phyloP scores from a whole-genome alignment of 30 jellyfish, hydroid and myxozoan genomes.

The Rhopilema esculentum region DNA sequence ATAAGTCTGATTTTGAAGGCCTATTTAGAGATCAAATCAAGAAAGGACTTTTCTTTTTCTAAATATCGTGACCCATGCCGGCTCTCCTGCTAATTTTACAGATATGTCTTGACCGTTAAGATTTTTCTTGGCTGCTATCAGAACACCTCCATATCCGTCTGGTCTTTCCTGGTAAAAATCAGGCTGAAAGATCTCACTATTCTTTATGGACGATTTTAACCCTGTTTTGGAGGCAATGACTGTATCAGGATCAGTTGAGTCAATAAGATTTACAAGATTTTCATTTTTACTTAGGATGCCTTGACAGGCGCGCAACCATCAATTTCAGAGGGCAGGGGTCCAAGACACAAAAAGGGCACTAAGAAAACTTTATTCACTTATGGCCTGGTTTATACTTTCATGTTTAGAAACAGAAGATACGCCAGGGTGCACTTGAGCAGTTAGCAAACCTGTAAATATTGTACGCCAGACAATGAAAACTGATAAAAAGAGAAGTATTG shows the following conservation, averaged over 20 bases:
- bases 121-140: constrained; percentile 21
- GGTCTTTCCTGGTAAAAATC: constrained; percentile 14
- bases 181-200: constrained; percentile 11
- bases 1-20: constrained; percentile 35
- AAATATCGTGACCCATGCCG: constrained; percentile 12
- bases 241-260: constrained; percentile 19
- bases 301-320: too few species aligned
- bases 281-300: constrained; percentile 23
- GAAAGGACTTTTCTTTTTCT: constrained; percentile 6
- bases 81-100: background rate
- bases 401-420: too few species aligned
- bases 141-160: constrained; percentile 26
- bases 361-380: too few species aligned
- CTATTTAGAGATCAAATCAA: constrained; percentile 16
- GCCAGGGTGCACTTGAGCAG: too few species aligned
- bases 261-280: constrained; percentile 1
- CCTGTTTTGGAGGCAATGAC: constrained; percentile 8
- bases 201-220: constrained; percentile 1
- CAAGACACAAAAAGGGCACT: too few species aligned
- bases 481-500: too few species aligned
- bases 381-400: too few species aligned
- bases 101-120: background rate
- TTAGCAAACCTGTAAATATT: too few species aligned
- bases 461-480: too few species aligned
- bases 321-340: too few species aligned